Evolutionary conservation across 92 coral and sea anemone genomes (phyloP), one percentile per base, ranked within the genome.

Genomic region (Porites divaricata): DNA sequence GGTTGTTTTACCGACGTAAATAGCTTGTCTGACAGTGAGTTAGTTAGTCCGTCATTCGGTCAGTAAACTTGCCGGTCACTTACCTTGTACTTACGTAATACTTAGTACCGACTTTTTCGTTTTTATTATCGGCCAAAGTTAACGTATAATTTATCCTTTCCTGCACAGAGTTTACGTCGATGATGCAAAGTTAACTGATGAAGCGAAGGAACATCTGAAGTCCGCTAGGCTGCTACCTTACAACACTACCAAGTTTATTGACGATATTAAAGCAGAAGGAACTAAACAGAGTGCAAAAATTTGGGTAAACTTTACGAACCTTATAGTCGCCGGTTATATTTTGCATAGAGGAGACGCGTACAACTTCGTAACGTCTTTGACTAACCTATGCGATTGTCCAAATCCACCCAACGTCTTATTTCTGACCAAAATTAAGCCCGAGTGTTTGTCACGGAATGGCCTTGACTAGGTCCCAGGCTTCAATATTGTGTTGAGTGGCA

Each of bases 91-190:
- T 11, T 0, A 11, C 3, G 45, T 35, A 35, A 35, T 5, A 35
- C 4, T 0, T 35, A 35, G 7, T 2, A 35, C 41, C 7, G 45
- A 35, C 45, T 35, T 35, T 35, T 35, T 35, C 45, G 45, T 35
- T 35, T 35, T 35, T 35, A 3, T 35, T 0, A 35, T 35, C 45
- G 45, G 45, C 45, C 45, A 35, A 54, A 54, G 2, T 11, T 2
- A 54, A 54, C 59, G 13, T 54, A 54, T 11, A 54, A 54, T 11
- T 54, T 54, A 35, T 49, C 41, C 65, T 14, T 70, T 52, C 23
- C 16, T 52, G 71, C 23, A 6, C 45, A 96, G 98, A 65, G 71
- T 96, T 41, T 92, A 90, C 52, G 78, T 96, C 41, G 78, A 92
- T 35, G 24, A 79, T 0, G 57, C 82, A 22, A 96, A 95, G 69